phyloP scores from a whole-genome alignment of 2,888 invertebrate species.

The Rotaria sp. region DNA sequence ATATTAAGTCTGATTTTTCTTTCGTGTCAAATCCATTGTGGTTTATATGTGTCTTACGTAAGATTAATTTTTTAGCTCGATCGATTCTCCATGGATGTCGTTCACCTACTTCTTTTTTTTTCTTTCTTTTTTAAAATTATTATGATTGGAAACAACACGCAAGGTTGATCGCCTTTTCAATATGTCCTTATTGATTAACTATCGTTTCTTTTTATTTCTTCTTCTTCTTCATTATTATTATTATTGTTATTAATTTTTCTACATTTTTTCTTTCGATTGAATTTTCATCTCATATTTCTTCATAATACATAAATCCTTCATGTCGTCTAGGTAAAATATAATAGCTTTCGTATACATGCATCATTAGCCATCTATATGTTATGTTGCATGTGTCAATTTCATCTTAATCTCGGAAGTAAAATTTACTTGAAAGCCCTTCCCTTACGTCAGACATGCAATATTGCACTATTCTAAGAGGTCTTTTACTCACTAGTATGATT shows the following conservation, averaged over 20 bases:
- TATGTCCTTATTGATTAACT: background rate
- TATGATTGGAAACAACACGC: background rate
- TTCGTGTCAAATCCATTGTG: background rate
- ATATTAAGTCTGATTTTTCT: constrained; percentile 15
- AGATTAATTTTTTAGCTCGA: background rate
- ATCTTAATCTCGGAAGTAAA: background rate
- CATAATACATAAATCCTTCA: background rate
- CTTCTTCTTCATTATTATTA: background rate
- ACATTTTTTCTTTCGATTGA: background rate
- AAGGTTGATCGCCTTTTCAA: background rate
- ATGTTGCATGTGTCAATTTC: constrained; percentile 5
- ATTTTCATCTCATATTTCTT: background rate
- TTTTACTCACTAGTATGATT: background rate
- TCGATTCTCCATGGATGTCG: background rate
- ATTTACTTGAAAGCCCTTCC: background rate
- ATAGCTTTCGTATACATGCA: background rate
- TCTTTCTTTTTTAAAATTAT: background rate
- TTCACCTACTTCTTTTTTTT: background rate
- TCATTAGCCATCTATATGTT: background rate
- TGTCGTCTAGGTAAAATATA: background rate
- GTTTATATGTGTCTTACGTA: background rate
- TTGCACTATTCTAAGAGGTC: background rate
- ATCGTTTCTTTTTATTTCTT: background rate
- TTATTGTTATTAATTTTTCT: background rate
- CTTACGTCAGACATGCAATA: background rate